Conservation (phyloP, 2,797 vertebrate species). For the Ficedula albicollis region DNA sequence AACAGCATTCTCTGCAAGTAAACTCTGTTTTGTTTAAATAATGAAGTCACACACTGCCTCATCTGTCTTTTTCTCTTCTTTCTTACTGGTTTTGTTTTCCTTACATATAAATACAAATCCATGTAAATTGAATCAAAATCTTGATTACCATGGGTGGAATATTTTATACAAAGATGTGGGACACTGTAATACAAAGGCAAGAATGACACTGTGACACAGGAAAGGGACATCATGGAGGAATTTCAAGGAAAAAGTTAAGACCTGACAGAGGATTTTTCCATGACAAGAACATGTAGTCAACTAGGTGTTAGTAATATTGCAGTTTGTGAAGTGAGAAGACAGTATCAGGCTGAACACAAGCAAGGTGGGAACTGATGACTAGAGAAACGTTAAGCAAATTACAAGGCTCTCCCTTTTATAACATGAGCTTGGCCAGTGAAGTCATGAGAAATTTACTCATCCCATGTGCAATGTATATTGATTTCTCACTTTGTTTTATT, state of each 20-base stretch:
- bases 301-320: not conserved
- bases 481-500: not conserved
- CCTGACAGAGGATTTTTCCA: not conserved
- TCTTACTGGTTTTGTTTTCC: not conserved
- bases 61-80: not conserved
- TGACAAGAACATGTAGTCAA: not conserved
- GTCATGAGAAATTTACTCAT: not conserved
- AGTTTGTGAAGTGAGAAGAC: not conserved
- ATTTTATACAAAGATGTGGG: not conserved
- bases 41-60: not conserved
- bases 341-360: not conserved
- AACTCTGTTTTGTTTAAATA: not conserved
- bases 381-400: not conserved
- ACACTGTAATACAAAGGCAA: not conserved
- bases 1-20: not conserved
- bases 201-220: not conserved
- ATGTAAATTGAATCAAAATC: not conserved
- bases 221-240: not conserved
- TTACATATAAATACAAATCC: not conserved
- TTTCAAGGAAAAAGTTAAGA: not conserved
- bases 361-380: not conserved
- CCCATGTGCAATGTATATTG: not conserved
- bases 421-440: not conserved
- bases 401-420: not conserved
- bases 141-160: not conserved